phyloP scores from a whole-genome alignment of 2,113 vertebrate genomes.

The Laticauda colubrina region DNA sequence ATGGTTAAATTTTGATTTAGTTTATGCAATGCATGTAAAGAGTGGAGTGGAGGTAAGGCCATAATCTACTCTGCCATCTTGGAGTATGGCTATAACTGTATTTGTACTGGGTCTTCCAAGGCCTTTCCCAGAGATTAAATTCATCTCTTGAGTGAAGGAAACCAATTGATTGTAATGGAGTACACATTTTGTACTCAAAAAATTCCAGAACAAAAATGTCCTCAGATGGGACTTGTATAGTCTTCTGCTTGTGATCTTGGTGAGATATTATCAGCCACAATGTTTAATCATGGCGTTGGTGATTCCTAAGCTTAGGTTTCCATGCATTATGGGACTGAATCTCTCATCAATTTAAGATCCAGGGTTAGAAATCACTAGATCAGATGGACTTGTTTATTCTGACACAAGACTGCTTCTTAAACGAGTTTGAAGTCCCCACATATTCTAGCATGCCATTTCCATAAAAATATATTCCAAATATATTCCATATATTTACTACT shows the following conservation, averaged over 20 bases:
- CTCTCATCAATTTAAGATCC: neutral
- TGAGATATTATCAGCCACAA: neutral
- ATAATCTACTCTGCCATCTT: neutral
- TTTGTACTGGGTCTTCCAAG: neutral
- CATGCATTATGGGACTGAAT: neutral
- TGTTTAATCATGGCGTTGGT: neutral
- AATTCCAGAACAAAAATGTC: neutral
- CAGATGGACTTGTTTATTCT: neutral
- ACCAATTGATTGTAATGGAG: neutral
- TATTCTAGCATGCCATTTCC: neutral
- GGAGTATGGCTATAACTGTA: neutral
- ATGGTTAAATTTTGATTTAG: neutral
- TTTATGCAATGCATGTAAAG: neutral
- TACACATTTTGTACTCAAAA: neutral
- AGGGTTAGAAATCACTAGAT: neutral
- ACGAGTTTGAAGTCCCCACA: neutral
- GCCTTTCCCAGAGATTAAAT: neutral
- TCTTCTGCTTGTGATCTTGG: neutral
- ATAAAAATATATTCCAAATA: neutral
- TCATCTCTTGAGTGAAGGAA: neutral
- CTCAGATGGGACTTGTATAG: neutral
- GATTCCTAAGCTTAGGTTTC: neutral
- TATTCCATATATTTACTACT: neutral
- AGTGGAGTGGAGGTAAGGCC: neutral
- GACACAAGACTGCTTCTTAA: neutral